Evolutionary conservation across 2,113 vertebrate genomes (phyloP).

Genomic region (Barbus barbus): DNA sequence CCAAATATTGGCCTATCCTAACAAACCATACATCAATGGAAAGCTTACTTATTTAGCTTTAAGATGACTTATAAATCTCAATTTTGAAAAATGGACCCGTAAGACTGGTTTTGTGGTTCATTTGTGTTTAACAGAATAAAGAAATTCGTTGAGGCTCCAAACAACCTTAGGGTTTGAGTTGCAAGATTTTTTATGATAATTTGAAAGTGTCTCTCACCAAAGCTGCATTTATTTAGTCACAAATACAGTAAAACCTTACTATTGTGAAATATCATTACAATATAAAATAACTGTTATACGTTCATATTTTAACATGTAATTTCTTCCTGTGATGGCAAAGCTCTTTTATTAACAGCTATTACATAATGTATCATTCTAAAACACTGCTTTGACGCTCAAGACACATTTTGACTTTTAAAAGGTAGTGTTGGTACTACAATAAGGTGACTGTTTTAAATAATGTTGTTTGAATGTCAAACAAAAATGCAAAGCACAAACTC

Average conservation of each 20-base stretch:
- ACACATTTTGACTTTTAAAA: neutral
- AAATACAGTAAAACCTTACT: neutral
- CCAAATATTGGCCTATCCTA: too few species aligned
- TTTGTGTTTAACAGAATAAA: too few species aligned
- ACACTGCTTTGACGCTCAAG: neutral
- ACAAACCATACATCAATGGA: too few species aligned
- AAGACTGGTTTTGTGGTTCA: too few species aligned
- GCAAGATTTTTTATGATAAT: neutral
- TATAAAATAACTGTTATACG: neutral
- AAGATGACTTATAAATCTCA: too few species aligned
- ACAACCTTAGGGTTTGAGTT: too few species aligned
- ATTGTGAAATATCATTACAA: neutral
- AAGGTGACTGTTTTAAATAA: neutral
- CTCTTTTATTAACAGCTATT: neutral
- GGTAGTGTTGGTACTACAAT: neutral
- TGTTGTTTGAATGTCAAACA: conserved; percentile 5
- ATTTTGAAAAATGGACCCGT: too few species aligned
- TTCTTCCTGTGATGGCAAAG: neutral
- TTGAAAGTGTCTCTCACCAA: neutral
- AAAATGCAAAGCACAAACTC: neutral
- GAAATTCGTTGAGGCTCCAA: too few species aligned
- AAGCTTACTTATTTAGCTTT: too few species aligned
- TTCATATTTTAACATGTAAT: neutral
- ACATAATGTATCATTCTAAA: neutral
- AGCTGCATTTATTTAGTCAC: neutral